Base-by-base conservation (phyloP, 2,113 vertebrate genomes). In the Garra rufa region DNA sequence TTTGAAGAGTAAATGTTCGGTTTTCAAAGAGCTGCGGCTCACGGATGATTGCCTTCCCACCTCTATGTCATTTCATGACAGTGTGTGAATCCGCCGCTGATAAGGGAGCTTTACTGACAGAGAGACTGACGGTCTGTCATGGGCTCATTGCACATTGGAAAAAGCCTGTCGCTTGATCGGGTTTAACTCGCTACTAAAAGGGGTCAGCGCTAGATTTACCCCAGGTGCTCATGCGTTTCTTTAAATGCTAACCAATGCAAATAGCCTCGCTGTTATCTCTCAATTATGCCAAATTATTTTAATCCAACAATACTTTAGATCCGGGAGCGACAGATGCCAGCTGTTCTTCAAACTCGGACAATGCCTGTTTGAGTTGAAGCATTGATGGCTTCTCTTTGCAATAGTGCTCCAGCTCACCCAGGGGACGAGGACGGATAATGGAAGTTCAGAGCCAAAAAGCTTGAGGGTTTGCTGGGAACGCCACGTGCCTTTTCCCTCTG, bases 191-290 rank as follows among this genome's bases (percentile, higher is more conserved):
- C 10, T n/a, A 41, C 30, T 77, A 14, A 59, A 77, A 74, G 75
- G 73, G 81, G 43, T 83, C 30, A 15, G 7, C 0, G 17, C 34
- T 28, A 24, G 55, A 75, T 74, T 83, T 80, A 74, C 48, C 82
- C 82, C 61, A 21, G 61, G 28, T 76, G 59, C 82, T 69, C 28
- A 8, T 41, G n/a, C 30, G 46, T 74, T 67, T 67, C 63, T 82
- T 76, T 85, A 65, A 87, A 87, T 87, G 83, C 81, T 81, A 87
- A 82, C 48, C 28, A 61, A 87, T 87, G 86, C 78, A 87, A 77
- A 85, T 85, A 13, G 38, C 77, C 24, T 6, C 9, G 3, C 14
- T 13, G 14, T 38, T 71, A 79, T 86, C 65, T 82, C 78, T 77
- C 73, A 48, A 63, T 76, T 50, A 84, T 84, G 57, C 61, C 75